Conservation (phyloP, 92 coral and sea anemone species). For the Micromussa lordhowensis region DNA sequence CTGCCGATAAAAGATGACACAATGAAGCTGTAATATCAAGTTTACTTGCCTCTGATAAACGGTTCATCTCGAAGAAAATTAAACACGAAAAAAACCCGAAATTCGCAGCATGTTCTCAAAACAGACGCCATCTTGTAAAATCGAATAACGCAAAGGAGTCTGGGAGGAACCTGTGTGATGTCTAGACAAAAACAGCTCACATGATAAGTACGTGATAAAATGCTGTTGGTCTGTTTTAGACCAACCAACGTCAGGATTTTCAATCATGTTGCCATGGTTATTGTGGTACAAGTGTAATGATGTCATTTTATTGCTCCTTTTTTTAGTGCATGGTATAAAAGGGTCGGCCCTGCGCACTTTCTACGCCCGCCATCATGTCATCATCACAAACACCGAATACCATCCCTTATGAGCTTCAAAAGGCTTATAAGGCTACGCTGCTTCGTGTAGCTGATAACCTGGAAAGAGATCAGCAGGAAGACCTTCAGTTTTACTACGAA, state of each 20-base stretch:
- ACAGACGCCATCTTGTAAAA: no score
- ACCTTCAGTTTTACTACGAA: conserved; percentile 7
- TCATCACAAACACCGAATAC: neutral
- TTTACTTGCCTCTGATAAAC: no score
- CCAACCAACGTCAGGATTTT: neutral
- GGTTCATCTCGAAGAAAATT: no score
- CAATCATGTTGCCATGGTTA: neutral
- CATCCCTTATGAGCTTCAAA: neutral
- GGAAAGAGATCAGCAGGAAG: neutral
- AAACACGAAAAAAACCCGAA: no score
- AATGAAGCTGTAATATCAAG: no score
- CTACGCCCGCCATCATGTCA: neutral
- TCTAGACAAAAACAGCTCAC: no score
- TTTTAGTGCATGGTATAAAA: no score
- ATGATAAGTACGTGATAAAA: no score
- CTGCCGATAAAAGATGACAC: no score
- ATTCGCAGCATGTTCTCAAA: no score
- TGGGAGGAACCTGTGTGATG: no score
- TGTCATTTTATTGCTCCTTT: neutral
- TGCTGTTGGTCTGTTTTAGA: neutral
- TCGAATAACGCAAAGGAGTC: no score
- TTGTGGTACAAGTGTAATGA: neutral
- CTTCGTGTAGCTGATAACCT: neutral
- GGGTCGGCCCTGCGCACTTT: neutral
- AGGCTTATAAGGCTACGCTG: neutral